These are phyloP conservation scores for Eumaeus atala DNA, from an alignment of 1,140 invertebrate species.

Conservation along the genomic window DNA sequence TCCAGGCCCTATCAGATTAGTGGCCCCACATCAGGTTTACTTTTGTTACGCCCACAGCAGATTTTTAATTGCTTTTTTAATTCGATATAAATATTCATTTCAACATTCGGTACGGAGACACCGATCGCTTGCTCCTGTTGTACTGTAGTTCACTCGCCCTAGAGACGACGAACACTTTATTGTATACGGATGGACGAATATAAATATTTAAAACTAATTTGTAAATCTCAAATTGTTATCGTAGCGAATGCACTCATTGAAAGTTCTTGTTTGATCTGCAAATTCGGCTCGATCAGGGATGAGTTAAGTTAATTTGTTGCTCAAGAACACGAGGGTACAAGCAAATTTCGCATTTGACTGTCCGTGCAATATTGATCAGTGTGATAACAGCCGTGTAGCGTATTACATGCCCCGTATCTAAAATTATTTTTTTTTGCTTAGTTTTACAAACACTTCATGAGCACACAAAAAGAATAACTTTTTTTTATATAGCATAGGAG, in stretches of 20 bases:
- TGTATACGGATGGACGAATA: not conserved
- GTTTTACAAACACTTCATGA: too few species aligned
- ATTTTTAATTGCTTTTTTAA: slow-evolving; percentile 3
- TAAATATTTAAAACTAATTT: slow-evolving; percentile 8
- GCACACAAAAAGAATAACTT: too few species aligned
- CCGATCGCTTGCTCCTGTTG: slow-evolving; percentile 1
- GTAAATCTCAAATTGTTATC: not conserved
- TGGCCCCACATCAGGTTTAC: not conserved
- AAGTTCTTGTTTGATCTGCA: not conserved
- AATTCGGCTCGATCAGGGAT: not conserved
- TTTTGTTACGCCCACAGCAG: not conserved
- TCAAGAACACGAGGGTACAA: not conserved
- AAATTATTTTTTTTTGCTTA: too few species aligned
- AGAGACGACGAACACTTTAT: not conserved
- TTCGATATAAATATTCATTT: not conserved
- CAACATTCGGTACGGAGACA: not conserved
- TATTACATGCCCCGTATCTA: too few species aligned
- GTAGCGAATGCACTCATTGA: not conserved
- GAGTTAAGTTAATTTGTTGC: not conserved
- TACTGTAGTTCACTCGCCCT: not conserved
- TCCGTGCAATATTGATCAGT: too few species aligned
- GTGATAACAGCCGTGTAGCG: too few species aligned
- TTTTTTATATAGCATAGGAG: too few species aligned
- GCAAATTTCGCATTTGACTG: not conserved
- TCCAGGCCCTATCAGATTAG: not conserved